A percentile compares a stretch with the other conserved stretches of the same genome.
These are phyloP conservation scores for Fragum whitleyi DNA, from an alignment of 2,888 invertebrate genomes.

Conservation along the genomic window DNA sequence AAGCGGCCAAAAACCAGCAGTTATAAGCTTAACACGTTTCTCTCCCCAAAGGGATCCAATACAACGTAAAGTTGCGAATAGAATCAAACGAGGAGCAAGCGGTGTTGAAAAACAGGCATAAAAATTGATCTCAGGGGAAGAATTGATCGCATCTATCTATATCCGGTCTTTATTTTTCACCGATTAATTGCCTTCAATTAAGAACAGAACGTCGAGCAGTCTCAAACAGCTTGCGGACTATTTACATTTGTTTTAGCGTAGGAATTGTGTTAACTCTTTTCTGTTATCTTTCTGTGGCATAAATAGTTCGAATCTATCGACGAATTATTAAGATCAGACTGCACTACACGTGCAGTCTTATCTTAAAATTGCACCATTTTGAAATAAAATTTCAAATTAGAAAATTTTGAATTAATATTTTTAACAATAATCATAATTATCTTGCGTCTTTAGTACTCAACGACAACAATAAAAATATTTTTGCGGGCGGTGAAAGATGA, in stretches of 20 bases:
- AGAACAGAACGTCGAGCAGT: not conserved
- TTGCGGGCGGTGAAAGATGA: no score
- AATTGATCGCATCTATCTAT: slow-evolving; percentile 4
- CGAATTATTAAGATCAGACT: not conserved
- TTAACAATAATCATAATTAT: no score
- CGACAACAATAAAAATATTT: no score
- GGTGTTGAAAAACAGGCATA: not conserved
- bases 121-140: not conserved
- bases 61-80: not conserved
- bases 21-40: not conserved
- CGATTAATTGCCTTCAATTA: slow-evolving; percentile 3
- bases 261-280: not conserved
- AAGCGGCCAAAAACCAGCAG: not conserved
- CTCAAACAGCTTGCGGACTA: not conserved
- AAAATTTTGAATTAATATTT: no score
- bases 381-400: no score
- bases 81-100: not conserved
- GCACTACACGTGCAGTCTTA: not conserved
- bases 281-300: no score
- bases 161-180: slow-evolving; percentile 1
- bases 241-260: not conserved
- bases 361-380: not conserved
- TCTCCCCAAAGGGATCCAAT: not conserved
- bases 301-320: not conserved
- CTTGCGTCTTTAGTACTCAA: no score